phyloP scores from a whole-genome alignment of 2,888 invertebrate species.

The Spisula solida region DNA sequence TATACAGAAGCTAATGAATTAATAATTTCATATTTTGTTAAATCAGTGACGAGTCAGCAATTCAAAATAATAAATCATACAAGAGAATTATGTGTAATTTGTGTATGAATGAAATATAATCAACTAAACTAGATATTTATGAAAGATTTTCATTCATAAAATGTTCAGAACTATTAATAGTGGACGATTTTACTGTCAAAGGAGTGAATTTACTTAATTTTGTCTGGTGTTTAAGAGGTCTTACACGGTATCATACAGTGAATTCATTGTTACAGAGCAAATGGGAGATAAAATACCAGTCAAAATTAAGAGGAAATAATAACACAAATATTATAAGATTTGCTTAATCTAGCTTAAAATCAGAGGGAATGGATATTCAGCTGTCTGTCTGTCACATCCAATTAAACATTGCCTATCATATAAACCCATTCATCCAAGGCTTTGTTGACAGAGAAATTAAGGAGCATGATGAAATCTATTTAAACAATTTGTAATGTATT shows the following conservation, averaged over 20 bases:
- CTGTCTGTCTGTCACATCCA: constrained; percentile 3
- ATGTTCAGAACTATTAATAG: background rate
- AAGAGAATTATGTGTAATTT: constrained; percentile 3
- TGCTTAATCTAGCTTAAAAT: background rate
- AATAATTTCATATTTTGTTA: background rate
- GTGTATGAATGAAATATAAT: background rate
- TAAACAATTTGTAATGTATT: background rate
- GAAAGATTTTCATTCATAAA: constrained; percentile 17
- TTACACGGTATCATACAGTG: background rate
- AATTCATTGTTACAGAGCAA: background rate
- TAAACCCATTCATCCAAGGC: background rate
- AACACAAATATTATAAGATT: constrained; percentile 19
- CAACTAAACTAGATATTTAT: background rate
- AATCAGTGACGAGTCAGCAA: background rate
- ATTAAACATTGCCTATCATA: background rate
- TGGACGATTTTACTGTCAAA: constrained; percentile 6
- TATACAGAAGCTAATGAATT: background rate
- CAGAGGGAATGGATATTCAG: background rate
- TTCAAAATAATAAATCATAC: no score
- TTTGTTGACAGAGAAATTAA: constrained; percentile 12
- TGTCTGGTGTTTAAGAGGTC: background rate
- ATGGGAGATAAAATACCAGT: constrained; percentile 11
- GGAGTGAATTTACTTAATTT: background rate
- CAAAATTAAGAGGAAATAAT: constrained; percentile 7
- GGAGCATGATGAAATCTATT: background rate